Conservation (phyloP, 2,797 vertebrate genomes). For the Uromys caudimaculatus region DNA sequence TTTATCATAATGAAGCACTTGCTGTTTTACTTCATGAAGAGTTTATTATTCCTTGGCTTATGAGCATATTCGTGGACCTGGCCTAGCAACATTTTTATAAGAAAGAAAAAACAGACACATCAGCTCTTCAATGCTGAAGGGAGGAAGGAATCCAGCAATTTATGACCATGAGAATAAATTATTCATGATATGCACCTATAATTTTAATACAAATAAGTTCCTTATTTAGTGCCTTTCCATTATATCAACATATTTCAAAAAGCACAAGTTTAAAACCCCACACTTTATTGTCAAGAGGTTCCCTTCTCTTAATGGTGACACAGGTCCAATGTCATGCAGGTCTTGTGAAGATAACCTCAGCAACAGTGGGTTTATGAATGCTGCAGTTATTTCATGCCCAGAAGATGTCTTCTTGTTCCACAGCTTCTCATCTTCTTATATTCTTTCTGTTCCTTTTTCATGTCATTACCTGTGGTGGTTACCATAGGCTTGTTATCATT, state of each 20-base stretch:
- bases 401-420: neutral
- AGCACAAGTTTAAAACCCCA: neutral
- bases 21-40: neutral
- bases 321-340: neutral
- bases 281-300: neutral
- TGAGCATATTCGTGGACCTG: neutral
- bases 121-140: neutral
- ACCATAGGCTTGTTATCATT: too few species aligned
- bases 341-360: neutral
- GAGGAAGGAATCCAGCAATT: neutral
- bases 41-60: neutral
- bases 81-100: neutral
- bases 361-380: neutral
- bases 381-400: neutral
- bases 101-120: neutral
- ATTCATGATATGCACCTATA: neutral
- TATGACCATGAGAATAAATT: neutral
- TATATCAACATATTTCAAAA: conserved; percentile 54
- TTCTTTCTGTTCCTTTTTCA: neutral
- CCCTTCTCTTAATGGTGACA: neutral
- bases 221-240: neutral
- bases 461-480: neutral
- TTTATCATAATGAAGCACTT: neutral
- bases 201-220: neutral
- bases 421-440: neutral